A percentile compares a stretch with the other conserved stretches of the same genome.
Conservation (phyloP, 2,888 invertebrate species). For the Watsonalla cultraria region DNA sequence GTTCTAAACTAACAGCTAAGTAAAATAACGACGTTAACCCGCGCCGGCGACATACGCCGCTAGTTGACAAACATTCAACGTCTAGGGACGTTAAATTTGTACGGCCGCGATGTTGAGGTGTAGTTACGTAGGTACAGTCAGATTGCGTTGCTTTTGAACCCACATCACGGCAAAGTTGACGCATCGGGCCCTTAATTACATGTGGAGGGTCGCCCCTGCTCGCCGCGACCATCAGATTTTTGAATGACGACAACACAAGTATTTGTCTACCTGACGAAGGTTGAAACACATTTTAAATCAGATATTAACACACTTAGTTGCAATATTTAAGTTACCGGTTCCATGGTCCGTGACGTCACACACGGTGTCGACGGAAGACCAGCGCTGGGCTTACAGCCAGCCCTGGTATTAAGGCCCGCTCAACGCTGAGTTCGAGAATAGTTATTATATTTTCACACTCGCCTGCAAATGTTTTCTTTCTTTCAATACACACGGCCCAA, state of each 20-base stretch:
- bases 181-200: slow-evolving; percentile 60
- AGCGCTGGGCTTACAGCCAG: too few relatives aligned
- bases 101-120: slow-evolving; percentile 8
- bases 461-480: too few relatives aligned
- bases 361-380: too few relatives aligned
- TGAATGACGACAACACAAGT: slow-evolving; percentile 23
- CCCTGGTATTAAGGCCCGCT: too few relatives aligned
- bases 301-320: not conserved
- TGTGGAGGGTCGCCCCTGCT: slow-evolving; percentile 47
- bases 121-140: slow-evolving; percentile 29
- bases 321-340: not conserved
- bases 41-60: not conserved
- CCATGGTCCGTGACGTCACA: too few relatives aligned
- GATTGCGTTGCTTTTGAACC: slow-evolving; percentile 51
- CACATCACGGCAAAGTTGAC: slow-evolving; percentile 61
- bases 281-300: not conserved
- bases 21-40: not conserved
- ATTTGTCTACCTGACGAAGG: not conserved
- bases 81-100: slow-evolving; percentile 4
- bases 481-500: too few relatives aligned
- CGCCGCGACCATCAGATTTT: slow-evolving; percentile 46
- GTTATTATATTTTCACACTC: too few relatives aligned
- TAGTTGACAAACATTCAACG: slow-evolving; percentile 1
- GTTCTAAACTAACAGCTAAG: not conserved
- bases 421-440: too few relatives aligned